Evolutionary conservation across 2,797 vertebrate genomes (phyloP), one percentile per base, ranked within the genome.

Genomic region (Neostethus bicornis): DNA sequence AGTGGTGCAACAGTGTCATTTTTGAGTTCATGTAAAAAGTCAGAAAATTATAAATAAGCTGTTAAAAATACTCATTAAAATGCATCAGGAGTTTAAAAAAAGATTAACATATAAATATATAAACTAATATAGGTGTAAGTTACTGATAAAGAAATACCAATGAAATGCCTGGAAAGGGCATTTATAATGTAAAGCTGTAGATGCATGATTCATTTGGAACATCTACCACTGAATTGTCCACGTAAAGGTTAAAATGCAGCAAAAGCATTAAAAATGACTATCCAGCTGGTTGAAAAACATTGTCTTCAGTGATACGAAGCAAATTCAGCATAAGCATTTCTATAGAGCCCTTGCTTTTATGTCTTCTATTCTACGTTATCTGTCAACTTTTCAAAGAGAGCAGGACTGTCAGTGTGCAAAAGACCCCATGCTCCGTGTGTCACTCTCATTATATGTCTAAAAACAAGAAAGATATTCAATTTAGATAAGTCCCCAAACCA

Each of bases 391-490:
- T 92, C 82, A 87, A 85, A 83, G 60, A 55, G 39, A 83, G 75
- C 61, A 66, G 61, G 66, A 71, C 77, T 87, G 80, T 86, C 82
- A 85, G 79, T 85, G 83, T 72, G 67, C 62, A 47, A 73, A 67
- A 87, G 86, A 90, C 85, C 81, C 79, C 34, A 4, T 83, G 85
- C 85, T 84, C 79, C 73, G 76, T 41, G 72, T 86, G 86, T 83
- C 83, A 89, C 81, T 89, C 81, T 90, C 84, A 89, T 89, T 92
- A 87, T 83, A 87, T 79, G 67, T 64, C 83, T 85, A 86, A 88
- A 92, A 91, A 91, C 86, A 90, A 90, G 89, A 83, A 80, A 90
- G 90, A 92, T 92, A 91, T 92, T 93, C 88, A 91, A 93, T 92
- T 92, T 90, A 92, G 91, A 92, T 92, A 92, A 90, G 84, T 85